Evolutionary conservation across 2,888 invertebrate genomes (phyloP).

Genomic region (Panopea generosa): DNA sequence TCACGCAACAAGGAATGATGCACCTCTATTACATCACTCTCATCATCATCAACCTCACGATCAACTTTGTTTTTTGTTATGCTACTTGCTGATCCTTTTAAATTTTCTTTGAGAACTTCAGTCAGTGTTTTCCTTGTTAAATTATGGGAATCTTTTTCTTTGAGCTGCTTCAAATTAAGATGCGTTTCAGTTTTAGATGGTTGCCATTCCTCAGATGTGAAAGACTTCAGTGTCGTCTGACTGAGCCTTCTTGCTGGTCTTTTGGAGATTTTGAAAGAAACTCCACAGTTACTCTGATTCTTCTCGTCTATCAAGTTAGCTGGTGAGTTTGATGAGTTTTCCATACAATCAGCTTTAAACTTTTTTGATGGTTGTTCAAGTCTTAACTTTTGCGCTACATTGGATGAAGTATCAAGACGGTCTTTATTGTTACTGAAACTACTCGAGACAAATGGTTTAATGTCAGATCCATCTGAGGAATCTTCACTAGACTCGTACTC

Average conservation of each 20-base stretch:
- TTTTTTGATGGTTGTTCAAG: constrained; percentile 5
- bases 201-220: not conserved
- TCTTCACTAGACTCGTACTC: constrained; percentile 37
- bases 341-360: constrained; percentile 1
- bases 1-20: too few species aligned
- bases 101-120: not conserved
- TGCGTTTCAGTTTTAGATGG: not conserved
- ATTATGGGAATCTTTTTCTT: too few species aligned
- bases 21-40: not conserved
- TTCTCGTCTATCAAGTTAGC: not conserved
- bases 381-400: not conserved
- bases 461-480: too few species aligned
- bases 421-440: too few species aligned
- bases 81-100: not conserved
- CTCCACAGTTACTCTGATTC: not conserved
- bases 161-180: too few species aligned
- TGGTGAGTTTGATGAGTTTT: constrained; percentile 1
- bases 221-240: constrained; percentile 22
- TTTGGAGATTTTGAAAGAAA: not conserved
- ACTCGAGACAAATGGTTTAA: too few species aligned
- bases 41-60: not conserved
- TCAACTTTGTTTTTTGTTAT: not conserved
- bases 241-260: constrained; percentile 15
- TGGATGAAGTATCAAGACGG: too few species aligned
- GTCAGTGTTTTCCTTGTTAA: not conserved